Percentiles rank a stretch among this genome's conserved stretches.
phyloP scores from a whole-genome alignment of 2,797 vertebrate species.

The Sebastes vulpes region DNA sequence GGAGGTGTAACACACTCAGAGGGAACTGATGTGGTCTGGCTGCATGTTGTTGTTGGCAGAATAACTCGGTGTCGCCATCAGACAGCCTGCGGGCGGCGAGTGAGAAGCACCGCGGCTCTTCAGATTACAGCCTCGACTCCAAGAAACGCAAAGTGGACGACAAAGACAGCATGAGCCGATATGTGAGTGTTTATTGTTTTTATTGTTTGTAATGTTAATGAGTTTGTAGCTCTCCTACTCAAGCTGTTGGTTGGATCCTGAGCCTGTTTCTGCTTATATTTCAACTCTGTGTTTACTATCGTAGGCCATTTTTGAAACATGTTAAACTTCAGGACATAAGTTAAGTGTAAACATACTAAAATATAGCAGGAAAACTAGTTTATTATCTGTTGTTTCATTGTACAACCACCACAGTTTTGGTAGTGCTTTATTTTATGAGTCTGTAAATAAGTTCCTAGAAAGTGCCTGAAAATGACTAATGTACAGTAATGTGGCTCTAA shows the following conservation, averaged over 20 bases:
- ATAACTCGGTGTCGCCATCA: constrained; percentile 95
- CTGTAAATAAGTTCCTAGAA: background rate
- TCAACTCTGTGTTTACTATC: background rate
- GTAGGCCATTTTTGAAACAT: background rate
- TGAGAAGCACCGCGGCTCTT: constrained; percentile 94
- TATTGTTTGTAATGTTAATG: background rate
- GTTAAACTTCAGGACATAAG: background rate
- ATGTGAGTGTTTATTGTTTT: constrained; percentile 83
- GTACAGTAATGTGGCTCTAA: background rate
- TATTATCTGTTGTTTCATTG: background rate
- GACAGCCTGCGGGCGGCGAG: constrained; percentile 92
- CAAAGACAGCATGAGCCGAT: constrained; percentile 96
- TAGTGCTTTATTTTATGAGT: background rate
- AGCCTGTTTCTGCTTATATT: background rate
- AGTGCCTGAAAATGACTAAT: background rate
- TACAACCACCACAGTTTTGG: background rate
- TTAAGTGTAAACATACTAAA: background rate
- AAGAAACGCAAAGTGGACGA: constrained; percentile 97
- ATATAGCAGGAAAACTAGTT: background rate
- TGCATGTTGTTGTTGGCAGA: constrained; percentile 82
- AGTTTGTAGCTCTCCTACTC: background rate
- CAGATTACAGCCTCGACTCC: constrained; percentile 92
- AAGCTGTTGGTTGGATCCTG: too few species aligned
- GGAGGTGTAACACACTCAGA: background rate
- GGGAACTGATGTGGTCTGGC: constrained; percentile 39